These are phyloP conservation scores for Alauda arvensis DNA, from an alignment of 2,797 vertebrate genomes.

Conservation along the genomic window DNA sequence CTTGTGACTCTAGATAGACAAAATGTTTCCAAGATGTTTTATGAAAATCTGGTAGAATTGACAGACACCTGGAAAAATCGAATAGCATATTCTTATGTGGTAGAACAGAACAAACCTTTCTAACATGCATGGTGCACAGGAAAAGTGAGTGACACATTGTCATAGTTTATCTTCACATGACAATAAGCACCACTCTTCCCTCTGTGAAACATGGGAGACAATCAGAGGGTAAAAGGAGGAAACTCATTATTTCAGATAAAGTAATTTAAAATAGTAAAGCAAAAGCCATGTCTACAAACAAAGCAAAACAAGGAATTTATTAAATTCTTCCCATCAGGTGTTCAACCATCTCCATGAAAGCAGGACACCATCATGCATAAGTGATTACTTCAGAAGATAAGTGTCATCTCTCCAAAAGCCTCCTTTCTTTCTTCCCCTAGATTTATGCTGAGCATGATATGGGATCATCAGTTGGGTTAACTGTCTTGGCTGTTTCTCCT, in stretches of 20 bases:
- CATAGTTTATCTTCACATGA: neutral
- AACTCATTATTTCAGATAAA: neutral
- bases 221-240: neutral
- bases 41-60: neutral
- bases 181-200: neutral
- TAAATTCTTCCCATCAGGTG: neutral
- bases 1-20: neutral
- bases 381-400: neutral
- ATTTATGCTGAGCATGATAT: neutral
- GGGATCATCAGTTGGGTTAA: neutral
- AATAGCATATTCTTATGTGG: neutral
- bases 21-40: neutral
- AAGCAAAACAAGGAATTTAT: neutral
- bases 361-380: fast-evolving
- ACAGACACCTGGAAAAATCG: neutral
- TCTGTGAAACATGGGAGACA: neutral
- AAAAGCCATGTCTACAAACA: fast-evolving
- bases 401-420: neutral
- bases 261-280: neutral
- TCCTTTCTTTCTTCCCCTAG: neutral
- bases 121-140: neutral
- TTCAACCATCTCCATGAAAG: neutral
- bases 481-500: fast-evolving
- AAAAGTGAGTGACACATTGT: neutral
- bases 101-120: neutral